Conservation (phyloP, 1,140 invertebrate species). For the Prorops nasuta region DNA sequence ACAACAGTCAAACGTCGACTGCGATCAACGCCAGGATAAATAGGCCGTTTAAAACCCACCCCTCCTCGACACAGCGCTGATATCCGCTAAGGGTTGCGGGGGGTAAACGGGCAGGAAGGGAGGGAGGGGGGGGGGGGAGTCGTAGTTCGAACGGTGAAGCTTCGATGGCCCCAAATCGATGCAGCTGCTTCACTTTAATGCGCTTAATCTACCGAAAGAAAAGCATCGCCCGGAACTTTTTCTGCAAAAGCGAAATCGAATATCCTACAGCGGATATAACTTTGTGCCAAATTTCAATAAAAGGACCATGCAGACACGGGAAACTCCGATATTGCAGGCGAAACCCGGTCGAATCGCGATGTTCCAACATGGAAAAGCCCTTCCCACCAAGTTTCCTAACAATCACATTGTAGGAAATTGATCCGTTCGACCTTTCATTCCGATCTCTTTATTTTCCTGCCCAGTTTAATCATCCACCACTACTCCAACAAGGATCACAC, state of each 20-base stretch:
- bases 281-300: not conserved
- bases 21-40: not conserved
- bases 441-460: too few relatives aligned
- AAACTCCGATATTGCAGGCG: too few relatives aligned
- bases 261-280: not conserved
- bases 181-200: not conserved
- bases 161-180: not conserved
- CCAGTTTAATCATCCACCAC: too few relatives aligned
- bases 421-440: too few relatives aligned
- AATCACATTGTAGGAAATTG: too few relatives aligned
- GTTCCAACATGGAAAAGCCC: too few relatives aligned
- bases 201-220: not conserved
- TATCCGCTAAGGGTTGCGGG: too few relatives aligned
- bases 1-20: not conserved
- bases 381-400: too few relatives aligned
- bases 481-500: too few relatives aligned
- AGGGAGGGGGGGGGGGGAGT: not conserved
- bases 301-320: not conserved
- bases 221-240: not conserved
- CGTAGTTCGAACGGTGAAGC: not conserved
- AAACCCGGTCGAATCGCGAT: too few relatives aligned
- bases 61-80: not conserved
- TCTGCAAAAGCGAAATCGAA: not conserved
- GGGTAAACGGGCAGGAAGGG: too few relatives aligned
- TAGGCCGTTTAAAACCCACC: not conserved